Base-by-base conservation (phyloP, 2,888 invertebrate genomes). In the Azorinus chamasolen region DNA sequence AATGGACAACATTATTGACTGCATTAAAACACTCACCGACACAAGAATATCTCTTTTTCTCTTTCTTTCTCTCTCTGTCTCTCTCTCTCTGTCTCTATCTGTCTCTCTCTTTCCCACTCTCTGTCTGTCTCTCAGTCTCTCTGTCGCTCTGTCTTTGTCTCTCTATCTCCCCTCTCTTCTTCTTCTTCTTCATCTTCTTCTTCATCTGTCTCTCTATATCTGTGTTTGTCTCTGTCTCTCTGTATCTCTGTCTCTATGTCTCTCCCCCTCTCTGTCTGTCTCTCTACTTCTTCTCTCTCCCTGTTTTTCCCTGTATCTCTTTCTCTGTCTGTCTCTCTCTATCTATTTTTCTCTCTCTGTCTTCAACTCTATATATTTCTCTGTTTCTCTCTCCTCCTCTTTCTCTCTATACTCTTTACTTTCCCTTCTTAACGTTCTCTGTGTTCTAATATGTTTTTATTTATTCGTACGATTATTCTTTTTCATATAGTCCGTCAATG, bases 261-360 rank as follows among this genome's bases (percentile, higher is more conserved):
- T 2, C 20, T 24, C 25, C 27, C 14, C 20, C 16, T 18, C 25
- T 10, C 37, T 1, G 18, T 39, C n/a, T 22, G 14, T 20, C 27
- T 39, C 32, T 66, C 50, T 48, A 14, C 54, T 18, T 55, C 54
- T 55, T 48, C 48, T 55, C 55, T 46, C 50, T 62, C 48, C 54
- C 45, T 54, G 54, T 58, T 25, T 58, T 50, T 39, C 68, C 50
- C 25, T 48, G n/a, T 58, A 48, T 61, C 46, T 32, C 45, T 45
- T 61, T 61, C 45, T 53, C 53, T 61, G 61, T 53, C 53, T 24
- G 16, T 25, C 27, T 39, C 41, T 14, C 20, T 57, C 57, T 57
- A 22, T 24, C 16, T 24, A 12, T 51, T 2, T 51, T 58, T 57
- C 57, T 57, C 51, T 24, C 16, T 24, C 50, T 51, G 1, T 51